Percentiles rank a stretch among this genome's conserved stretches.
Evolutionary conservation across 2,888 invertebrate species (phyloP).

Genomic region (Brenthis daphne): DNA sequence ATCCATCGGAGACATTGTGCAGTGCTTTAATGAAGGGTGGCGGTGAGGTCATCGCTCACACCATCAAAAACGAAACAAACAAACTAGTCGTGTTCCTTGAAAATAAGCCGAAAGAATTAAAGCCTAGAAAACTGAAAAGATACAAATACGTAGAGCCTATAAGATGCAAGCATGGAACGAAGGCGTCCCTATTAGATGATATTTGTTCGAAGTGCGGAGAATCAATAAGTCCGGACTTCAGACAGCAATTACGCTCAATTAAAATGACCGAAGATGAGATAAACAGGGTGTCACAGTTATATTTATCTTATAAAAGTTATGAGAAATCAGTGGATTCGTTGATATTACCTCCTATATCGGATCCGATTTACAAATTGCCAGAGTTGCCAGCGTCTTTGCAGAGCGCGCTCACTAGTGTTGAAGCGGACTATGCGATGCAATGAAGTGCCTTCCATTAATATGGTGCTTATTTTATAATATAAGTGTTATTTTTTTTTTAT

Average conservation of each 20-base stretch:
- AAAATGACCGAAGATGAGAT: slow-evolving; percentile 71
- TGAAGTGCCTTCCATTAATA: slow-evolving; percentile 41
- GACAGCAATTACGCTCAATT: slow-evolving; percentile 62
- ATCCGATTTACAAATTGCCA: slow-evolving; percentile 68
- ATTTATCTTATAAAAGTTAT: slow-evolving; percentile 62
- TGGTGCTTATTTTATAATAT: slow-evolving; percentile 3
- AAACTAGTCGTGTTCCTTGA: slow-evolving; percentile 58
- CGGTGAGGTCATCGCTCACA: slow-evolving; percentile 65
- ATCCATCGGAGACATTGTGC: slow-evolving; percentile 66
- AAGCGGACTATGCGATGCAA: slow-evolving; percentile 55
- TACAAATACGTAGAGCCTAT: slow-evolving; percentile 67
- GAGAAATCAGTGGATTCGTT: slow-evolving; percentile 64
- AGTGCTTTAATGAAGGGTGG: slow-evolving; percentile 69
- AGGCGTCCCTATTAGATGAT: slow-evolving; percentile 56
- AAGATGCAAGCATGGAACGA: slow-evolving; percentile 56
- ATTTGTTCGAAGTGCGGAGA: slow-evolving; percentile 67
- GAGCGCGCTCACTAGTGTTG: slow-evolving; percentile 60
- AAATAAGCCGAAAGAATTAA: slow-evolving; percentile 45
- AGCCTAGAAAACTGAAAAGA: slow-evolving; percentile 50
- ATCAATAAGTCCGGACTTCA: slow-evolving; percentile 60
- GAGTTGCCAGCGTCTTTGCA: slow-evolving; percentile 62
- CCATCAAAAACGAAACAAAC: slow-evolving; percentile 46
- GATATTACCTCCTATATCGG: slow-evolving; percentile 65
- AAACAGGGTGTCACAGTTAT: slow-evolving; percentile 63
- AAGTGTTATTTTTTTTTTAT: slow-evolving; percentile 3